Evolutionary conservation across 1,140 invertebrate species (phyloP), one percentile per base, ranked within the genome.

Genomic region (Eueides isabella): DNA sequence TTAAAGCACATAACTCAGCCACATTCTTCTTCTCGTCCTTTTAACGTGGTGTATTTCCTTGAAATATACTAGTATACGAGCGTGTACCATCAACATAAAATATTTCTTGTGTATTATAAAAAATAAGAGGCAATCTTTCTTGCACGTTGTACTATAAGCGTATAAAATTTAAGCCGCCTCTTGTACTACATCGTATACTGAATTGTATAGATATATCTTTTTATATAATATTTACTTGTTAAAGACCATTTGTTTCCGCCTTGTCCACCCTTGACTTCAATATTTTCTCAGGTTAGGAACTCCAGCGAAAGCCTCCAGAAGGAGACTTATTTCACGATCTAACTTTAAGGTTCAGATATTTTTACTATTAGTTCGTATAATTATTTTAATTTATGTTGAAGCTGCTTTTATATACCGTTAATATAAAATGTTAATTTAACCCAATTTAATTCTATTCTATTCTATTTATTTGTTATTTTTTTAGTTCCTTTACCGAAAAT

Each of bases 1-100:
- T 89, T 88, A 30, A 85, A 75, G 77, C 75, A 80, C 78, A 79
- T 80, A 75, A 69, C 76, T 80, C 78, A 79, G 76, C 78, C 80
- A 79, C 86, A 88, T 87, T 84, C 80, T 77, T 61, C 26, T 41
- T 0, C 26, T 35, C 41, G 19, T 55, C 48, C 41, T 44, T n/a
- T 55, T 14, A 12, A 23, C 26, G 23, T 23, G 0, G 48, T 26
- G 23, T 55, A 55, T 26, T 55, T 55, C 48, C 48, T 55, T 23
- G 48, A 55, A 55, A 26, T 23, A 55, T 26, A 23, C 7, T 26
- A 12, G 48, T 55, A 55, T 55, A 55, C 48, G 9, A 26, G 48
- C 11, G 23, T 23, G 48, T 9, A 26, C 48, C 23, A 1, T 26
- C 48, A 12, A 48, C n/a, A 48, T 48, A 48, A 55, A 55, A 55